A percentile compares a stretch with the other conserved stretches of the same genome.
Conservation (phyloP, 2,888 invertebrate species). For the Callimorpha dominula region DNA sequence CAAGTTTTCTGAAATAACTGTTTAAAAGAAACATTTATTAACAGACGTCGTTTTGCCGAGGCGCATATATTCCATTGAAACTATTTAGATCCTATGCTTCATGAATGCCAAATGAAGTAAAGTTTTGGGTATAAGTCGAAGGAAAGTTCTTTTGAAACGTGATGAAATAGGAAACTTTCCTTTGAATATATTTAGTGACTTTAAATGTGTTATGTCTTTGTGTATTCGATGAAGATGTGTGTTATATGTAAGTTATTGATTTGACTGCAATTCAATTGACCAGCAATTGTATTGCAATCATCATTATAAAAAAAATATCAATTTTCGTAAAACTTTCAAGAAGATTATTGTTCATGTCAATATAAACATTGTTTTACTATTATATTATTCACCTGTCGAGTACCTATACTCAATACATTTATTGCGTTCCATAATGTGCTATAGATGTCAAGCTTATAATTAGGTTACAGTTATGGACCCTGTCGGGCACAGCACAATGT, state of each 20-base stretch:
- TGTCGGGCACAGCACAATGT: too few species aligned
- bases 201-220: slow-evolving; percentile 38
- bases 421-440: too few species aligned
- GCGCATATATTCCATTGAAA: slow-evolving; percentile 60
- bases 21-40: slow-evolving; percentile 30
- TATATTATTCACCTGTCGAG: too few species aligned
- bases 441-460: too few species aligned
- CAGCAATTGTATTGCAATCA: not conserved
- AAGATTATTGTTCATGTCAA: too few species aligned
- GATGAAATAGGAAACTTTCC: slow-evolving; percentile 59
- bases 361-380: too few species aligned
- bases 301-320: not conserved
- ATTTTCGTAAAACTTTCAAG: too few species aligned
- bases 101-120: slow-evolving; percentile 69
- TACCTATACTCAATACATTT: too few species aligned
- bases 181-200: slow-evolving; percentile 51
- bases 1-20: not conserved
- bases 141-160: slow-evolving; percentile 61
- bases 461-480: too few species aligned
- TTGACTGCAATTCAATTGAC: not conserved
- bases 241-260: not conserved
- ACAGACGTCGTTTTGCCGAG: slow-evolving; percentile 35
- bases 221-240: slow-evolving; percentile 22
- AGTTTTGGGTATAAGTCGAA: slow-evolving; percentile 63
- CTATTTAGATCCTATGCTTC: slow-evolving; percentile 63